Percentiles rank a stretch among this genome's conserved stretches.
These are phyloP conservation scores for Saturnia pavonia DNA, from an alignment of 2,888 invertebrate genomes.

Conservation along the genomic window DNA sequence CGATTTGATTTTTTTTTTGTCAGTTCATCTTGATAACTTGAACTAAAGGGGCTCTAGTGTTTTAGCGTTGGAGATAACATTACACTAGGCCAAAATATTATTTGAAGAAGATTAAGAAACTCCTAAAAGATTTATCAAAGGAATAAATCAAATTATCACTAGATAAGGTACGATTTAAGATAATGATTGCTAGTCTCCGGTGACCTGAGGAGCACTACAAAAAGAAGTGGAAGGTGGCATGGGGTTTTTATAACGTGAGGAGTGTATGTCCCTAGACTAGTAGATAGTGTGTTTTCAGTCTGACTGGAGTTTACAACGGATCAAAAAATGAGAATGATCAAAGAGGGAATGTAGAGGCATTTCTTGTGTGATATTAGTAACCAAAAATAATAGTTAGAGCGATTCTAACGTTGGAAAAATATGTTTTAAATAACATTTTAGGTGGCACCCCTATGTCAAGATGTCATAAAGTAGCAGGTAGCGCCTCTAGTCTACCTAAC, in stretches of 20 bases:
- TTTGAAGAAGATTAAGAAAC: not conserved
- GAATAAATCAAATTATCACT: not conserved
- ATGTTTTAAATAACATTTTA: constrained; percentile 28
- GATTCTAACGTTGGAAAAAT: not conserved
- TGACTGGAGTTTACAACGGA: too few relatives aligned
- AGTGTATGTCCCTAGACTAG: not conserved
- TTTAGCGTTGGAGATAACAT: not conserved
- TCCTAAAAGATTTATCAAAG: too few relatives aligned
- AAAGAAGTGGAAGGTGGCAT: not conserved
- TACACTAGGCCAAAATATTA: not conserved
- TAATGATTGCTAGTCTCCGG: not conserved
- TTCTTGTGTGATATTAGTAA: not conserved
- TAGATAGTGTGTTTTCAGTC: not conserved
- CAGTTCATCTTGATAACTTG: not conserved
- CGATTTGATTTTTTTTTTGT: not conserved
- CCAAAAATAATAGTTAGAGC: not conserved
- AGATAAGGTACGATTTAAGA: not conserved
- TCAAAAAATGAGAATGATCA: too few relatives aligned
- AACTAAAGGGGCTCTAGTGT: not conserved
- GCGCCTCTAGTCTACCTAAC: constrained; percentile 59
- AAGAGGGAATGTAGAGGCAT: too few relatives aligned
- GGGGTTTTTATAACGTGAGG: not conserved
- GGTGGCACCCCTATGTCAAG: constrained; percentile 71
- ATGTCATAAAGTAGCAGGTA: constrained; percentile 80
- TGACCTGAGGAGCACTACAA: not conserved